Percentiles rank a stretch among this genome's conserved stretches.
Evolutionary conservation across 2,113 vertebrate species (phyloP).

Genomic region (Fukomys damarensis): DNA sequence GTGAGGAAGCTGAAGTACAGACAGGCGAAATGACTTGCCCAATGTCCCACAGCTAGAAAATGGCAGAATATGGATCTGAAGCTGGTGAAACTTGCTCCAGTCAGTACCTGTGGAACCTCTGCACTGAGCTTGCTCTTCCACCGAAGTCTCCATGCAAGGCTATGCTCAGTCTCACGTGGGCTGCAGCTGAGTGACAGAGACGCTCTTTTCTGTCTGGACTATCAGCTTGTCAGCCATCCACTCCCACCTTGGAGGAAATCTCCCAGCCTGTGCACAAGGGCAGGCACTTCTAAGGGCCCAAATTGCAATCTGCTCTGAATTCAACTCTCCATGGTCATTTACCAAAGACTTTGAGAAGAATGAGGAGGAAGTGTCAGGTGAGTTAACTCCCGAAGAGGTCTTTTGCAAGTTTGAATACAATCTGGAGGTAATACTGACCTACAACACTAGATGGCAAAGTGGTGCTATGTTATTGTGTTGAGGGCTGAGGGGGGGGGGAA

Average conservation of each 20-base stretch:
- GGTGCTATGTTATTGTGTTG: conserved; percentile 77
- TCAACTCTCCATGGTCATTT: conserved; percentile 32
- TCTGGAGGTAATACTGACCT: conserved; percentile 73
- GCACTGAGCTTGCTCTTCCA: not conserved
- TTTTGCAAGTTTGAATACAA: not conserved
- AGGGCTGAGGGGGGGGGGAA: not conserved
- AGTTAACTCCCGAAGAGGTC: no score
- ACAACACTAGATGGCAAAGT: conserved; percentile 88
- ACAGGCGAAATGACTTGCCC: not conserved
- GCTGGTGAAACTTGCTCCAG: not conserved
- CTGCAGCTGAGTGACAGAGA: not conserved
- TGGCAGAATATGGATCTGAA: not conserved
- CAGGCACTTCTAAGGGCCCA: not conserved
- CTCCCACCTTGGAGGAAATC: not conserved
- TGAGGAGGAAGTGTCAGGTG: not conserved
- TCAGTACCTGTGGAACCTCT: not conserved
- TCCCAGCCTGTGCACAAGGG: not conserved
- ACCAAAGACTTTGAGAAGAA: not conserved
- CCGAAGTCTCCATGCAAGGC: not conserved
- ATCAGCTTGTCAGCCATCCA: not conserved
- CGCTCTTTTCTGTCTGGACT: not conserved
- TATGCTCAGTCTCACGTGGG: not conserved
- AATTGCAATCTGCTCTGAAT: not conserved
- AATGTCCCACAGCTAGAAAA: not conserved
- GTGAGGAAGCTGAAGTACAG: not conserved